Percentiles rank a stretch among this genome's conserved stretches.
Conservation (phyloP, 92 coral and sea anemone species). For the Palythoa caribaeorum region DNA sequence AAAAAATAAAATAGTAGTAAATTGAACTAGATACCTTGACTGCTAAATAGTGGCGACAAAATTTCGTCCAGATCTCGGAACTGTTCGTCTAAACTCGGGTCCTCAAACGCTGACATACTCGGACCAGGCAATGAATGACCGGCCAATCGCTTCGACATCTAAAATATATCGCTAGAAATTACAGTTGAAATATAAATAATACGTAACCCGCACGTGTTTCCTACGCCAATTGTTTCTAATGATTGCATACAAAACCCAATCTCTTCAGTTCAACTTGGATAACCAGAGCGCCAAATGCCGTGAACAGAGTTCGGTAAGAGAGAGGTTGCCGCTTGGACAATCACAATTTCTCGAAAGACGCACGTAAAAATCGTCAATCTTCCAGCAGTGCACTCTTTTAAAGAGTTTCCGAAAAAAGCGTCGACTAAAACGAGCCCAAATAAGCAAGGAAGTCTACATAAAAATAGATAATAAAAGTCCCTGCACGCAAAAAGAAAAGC, state of each 20-base stretch:
- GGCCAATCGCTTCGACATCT: not conserved
- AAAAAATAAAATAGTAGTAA: not conserved
- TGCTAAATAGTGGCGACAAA: conserved; percentile 28
- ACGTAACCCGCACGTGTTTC: conserved; percentile 28
- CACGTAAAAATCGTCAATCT: no score
- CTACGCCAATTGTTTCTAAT: conserved; percentile 29
- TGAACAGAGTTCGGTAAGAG: not conserved
- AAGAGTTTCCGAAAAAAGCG: not conserved
- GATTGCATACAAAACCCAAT: conserved; percentile 7
- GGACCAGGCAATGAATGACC: not conserved
- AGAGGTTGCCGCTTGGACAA: not conserved
- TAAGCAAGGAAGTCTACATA: not conserved
- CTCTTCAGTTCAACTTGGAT: not conserved
- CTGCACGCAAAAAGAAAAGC: conserved; percentile 25
- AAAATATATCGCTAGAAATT: not conserved
- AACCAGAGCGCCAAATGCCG: not conserved
- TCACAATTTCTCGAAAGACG: not conserved
- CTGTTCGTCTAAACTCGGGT: conserved; percentile 34
- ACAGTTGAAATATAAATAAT: not conserved
- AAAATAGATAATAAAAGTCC: conserved; percentile 34
- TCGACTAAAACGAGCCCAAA: not conserved
- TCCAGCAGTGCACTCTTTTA: not conserved
- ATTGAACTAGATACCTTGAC: conserved; percentile 20
- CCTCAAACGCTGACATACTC: conserved; percentile 27
- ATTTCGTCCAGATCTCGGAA: conserved; percentile 40